These are phyloP conservation scores for Adoxophyes honmai DNA, from an alignment of 1,140 invertebrate species.

Conservation along the genomic window DNA sequence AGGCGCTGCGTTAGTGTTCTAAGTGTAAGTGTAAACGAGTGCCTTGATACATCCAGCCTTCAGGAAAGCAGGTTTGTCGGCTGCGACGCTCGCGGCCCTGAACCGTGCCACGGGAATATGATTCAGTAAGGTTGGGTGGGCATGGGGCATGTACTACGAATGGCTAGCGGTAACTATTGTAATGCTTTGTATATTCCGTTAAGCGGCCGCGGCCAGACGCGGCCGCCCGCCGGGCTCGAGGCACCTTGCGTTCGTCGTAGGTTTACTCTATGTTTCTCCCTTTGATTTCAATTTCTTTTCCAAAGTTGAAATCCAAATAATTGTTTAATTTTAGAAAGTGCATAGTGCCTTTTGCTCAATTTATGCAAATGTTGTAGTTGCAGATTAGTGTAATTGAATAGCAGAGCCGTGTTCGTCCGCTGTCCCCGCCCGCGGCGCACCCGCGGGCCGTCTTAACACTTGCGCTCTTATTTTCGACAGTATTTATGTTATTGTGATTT, in stretches of 20 bases:
- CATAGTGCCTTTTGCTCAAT: slow-evolving; percentile 69
- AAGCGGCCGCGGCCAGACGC: slow-evolving; percentile 17
- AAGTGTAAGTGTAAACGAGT: slow-evolving; percentile 69
- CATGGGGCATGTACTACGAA: slow-evolving; percentile 28
- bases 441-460: slow-evolving; percentile 37
- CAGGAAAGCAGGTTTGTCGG: slow-evolving; percentile 67
- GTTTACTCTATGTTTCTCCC: slow-evolving; percentile 9
- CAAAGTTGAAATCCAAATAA: slow-evolving; percentile 45
- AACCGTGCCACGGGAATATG: slow-evolving; percentile 26
- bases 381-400: slow-evolving; percentile 33
- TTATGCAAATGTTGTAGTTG: slow-evolving; percentile 35
- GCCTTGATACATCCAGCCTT: slow-evolving; percentile 74
- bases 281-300: slow-evolving; percentile 32
- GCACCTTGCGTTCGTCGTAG: slow-evolving; percentile 48
- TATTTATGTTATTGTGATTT: slow-evolving; percentile 71
- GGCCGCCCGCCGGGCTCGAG: slow-evolving; percentile 44
- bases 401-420: slow-evolving; percentile 48
- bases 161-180: slow-evolving; percentile 31
- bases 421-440: slow-evolving; percentile 65
- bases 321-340: slow-evolving; percentile 46
- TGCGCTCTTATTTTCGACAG: slow-evolving; percentile 61
- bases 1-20: slow-evolving; percentile 8
- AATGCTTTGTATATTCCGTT: slow-evolving; percentile 13
- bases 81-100: slow-evolving; percentile 43
- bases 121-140: slow-evolving; percentile 32